Evolutionary conservation across 2,113 vertebrate species (phyloP), one percentile per base, ranked within the genome.

Genomic region (Trochalopteron elliotii): DNA sequence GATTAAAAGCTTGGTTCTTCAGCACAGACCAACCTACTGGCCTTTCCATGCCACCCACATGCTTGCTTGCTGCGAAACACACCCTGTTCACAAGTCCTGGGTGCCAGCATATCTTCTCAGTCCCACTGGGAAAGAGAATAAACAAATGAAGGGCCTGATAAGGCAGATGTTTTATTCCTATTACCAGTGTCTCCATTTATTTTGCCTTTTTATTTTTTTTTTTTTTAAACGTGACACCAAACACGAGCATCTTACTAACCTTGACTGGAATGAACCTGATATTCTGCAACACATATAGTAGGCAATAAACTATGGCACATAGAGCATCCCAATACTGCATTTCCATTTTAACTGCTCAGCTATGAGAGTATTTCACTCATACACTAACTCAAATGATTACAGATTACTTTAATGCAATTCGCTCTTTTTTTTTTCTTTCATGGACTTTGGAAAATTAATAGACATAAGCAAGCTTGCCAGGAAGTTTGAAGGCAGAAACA

Each of bases 391-490:
- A 94, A 97, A 97, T 93, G 82, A 95, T 97, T 97, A 97, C 92
- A 96, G 81, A 97, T 97, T 87, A 94, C 94, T 96, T 96, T 97
- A 97, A 97, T 96, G 95, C 75, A 97, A 97, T 95, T 96, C 97
- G 79, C 70, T 89, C 71, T 59, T 79, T 72, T 64, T 64, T 89
- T 78, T 89, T 89, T 37, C 94, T 94, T 95, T 95, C 93, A 96
- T 53, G 63, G 86, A 94, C 95, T 96, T 96, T 87, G 89, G 93
- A 93, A 96, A 96, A 97, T 97, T 96, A 97, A 97, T 96, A 94
- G 93, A 94, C 84, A 90, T 28, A 71, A 96, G 91, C 61, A 87
- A 91, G 92, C 87, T 95, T 97, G 96, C 97, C 97, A 97, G 83
- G 93, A 96, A 93, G 84, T 96, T 78, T 93, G 82, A 96, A 96